Conservation (phyloP, 2,113 vertebrate species). For the Gallinago jamesoni region DNA sequence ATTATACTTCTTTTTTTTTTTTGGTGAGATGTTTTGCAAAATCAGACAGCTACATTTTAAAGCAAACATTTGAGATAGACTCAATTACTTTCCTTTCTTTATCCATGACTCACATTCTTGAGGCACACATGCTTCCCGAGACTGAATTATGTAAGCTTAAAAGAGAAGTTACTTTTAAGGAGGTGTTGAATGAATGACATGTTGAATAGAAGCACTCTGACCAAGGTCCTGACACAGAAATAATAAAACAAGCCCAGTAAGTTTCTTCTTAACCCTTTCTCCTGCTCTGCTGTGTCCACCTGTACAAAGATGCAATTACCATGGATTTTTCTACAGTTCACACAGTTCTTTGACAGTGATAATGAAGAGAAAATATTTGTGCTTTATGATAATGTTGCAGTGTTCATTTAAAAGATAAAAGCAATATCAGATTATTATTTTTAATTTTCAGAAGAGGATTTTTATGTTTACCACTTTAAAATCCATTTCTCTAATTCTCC, state of each 20-base stretch:
- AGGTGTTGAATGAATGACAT: background rate
- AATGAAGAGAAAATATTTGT: background rate
- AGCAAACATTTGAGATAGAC: background rate
- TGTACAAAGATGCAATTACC: background rate
- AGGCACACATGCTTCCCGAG: accelerated
- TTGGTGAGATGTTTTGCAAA: background rate
- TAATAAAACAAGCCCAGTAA: background rate
- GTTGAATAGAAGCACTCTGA: background rate
- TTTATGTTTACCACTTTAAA: background rate
- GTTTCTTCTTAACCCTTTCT: background rate
- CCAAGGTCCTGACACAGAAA: background rate
- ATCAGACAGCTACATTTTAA: background rate
- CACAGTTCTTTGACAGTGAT: background rate
- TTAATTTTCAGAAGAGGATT: background rate
- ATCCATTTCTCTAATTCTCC: background rate
- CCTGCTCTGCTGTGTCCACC: background rate
- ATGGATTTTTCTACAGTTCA: background rate
- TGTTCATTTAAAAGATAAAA: background rate
- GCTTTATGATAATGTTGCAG: background rate
- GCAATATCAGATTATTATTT: background rate
- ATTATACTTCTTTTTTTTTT: background rate
- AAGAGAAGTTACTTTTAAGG: background rate
- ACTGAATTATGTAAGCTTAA: background rate
- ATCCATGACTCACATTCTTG: accelerated
- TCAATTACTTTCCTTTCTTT: background rate